Conservation (phyloP, 1,140 invertebrate species). For the Paraescarpia echinospica region DNA sequence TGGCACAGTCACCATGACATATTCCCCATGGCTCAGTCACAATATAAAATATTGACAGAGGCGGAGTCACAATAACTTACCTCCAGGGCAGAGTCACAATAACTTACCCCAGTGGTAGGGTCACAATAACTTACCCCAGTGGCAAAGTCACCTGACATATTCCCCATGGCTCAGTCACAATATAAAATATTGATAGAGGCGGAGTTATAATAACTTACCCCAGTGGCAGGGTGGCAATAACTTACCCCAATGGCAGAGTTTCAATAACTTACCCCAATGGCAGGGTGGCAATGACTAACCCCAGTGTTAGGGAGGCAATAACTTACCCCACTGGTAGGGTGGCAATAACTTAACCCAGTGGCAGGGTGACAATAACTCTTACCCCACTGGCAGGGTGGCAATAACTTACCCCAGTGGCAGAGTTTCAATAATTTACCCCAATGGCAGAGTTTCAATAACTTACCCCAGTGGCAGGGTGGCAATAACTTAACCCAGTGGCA, state of each 20-base stretch:
- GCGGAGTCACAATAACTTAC: no score
- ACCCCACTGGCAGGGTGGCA: neutral
- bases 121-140: neutral
- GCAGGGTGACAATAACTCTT: neutral
- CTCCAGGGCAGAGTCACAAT: neutral
- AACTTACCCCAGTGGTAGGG: neutral
- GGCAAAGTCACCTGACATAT: neutral
- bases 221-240: neutral
- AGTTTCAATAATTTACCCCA: neutral
- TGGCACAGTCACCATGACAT: neutral
- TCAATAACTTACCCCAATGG: neutral
- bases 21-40: neutral
- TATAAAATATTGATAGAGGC: neutral
- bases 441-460: neutral
- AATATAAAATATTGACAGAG: no score
- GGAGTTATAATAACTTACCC: neutral
- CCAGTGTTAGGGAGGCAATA: conserved; percentile 40
- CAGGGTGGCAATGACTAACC: conserved; percentile 35
- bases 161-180: neutral
- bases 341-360: neutral
- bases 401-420: neutral
- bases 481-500: neutral
- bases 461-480: neutral
- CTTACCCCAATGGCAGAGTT: neutral
- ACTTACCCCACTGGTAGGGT: neutral